These are phyloP conservation scores for Philopedon plagiatum DNA, from an alignment of 2,888 invertebrate genomes.

Conservation along the genomic window DNA sequence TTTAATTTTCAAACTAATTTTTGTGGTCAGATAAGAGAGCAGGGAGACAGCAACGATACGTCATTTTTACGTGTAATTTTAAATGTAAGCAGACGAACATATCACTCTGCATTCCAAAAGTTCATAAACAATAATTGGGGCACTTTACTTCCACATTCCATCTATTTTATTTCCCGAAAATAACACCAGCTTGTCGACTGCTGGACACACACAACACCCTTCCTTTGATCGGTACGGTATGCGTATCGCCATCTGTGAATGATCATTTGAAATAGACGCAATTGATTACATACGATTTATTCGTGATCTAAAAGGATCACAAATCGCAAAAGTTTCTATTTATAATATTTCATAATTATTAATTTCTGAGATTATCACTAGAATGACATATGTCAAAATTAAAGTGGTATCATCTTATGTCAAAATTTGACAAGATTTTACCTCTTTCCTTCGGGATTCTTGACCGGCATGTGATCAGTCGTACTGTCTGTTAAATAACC, in stretches of 20 bases:
- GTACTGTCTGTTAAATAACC: too few relatives aligned
- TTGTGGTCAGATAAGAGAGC: constrained; percentile 13
- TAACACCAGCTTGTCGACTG: constrained; percentile 26
- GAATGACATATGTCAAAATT: too few relatives aligned
- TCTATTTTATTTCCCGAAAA: constrained; percentile 38
- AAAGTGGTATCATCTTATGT: too few relatives aligned
- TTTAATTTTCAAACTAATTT: constrained; percentile 35
- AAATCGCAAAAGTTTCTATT: too few relatives aligned
- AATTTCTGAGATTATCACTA: too few relatives aligned
- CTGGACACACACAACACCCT: constrained; percentile 41
- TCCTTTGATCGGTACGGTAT: constrained; percentile 31
- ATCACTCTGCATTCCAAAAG: constrained; percentile 21
- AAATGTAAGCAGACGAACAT: constrained; percentile 17
- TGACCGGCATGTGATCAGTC: too few relatives aligned
- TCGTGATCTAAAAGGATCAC: not conserved
- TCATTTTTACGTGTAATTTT: constrained; percentile 27
- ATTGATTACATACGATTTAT: not conserved
- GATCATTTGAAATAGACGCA: not conserved
- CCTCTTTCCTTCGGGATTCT: too few relatives aligned
- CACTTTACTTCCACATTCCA: constrained; percentile 45
- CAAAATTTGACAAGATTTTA: too few relatives aligned
- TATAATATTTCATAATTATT: too few relatives aligned
- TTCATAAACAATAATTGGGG: constrained; percentile 44
- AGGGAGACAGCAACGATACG: constrained; percentile 10
- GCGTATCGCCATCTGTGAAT: constrained; percentile 13